A percentile compares a stretch with the other conserved stretches of the same genome.
These are phyloP conservation scores for Eublepharis macularius DNA, from an alignment of 2,113 vertebrate species.

Conservation along the genomic window DNA sequence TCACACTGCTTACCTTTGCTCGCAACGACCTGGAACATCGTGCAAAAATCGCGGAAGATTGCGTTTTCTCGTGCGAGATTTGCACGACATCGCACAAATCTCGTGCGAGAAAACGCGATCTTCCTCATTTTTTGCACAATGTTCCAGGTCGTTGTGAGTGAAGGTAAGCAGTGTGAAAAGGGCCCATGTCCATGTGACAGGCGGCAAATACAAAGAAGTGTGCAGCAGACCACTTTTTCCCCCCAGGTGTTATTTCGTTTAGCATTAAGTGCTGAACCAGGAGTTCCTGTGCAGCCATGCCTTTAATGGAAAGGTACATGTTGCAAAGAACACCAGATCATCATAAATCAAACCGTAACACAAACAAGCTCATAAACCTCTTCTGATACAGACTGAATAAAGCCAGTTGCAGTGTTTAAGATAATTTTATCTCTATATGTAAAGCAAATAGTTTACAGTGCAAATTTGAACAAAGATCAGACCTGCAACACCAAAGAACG, in stretches of 20 bases:
- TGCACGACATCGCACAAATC: too few species aligned
- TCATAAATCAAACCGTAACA: slow-evolving; percentile 16
- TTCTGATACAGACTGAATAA: slow-evolving; percentile 1
- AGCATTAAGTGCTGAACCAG: not conserved
- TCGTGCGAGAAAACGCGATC: too few species aligned
- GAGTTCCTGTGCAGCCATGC: not conserved
- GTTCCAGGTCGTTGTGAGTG: too few species aligned
- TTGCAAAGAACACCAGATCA: slow-evolving; percentile 9
- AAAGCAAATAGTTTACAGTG: slow-evolving; percentile 74
- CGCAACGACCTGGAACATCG: too few species aligned
- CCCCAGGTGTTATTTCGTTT: not conserved
- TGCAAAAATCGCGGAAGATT: too few species aligned
- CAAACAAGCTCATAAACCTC: slow-evolving; percentile 45
- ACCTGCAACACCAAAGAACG: slow-evolving; percentile 66
- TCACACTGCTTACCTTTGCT: too few species aligned
- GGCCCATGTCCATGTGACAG: not conserved
- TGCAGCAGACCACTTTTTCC: not conserved
- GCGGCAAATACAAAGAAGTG: not conserved
- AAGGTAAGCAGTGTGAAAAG: too few species aligned
- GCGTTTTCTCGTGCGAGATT: too few species aligned
- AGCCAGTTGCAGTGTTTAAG: slow-evolving; percentile 53
- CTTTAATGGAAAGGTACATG: not conserved
- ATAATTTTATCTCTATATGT: slow-evolving; percentile 17
- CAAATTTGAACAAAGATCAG: slow-evolving; percentile 68
- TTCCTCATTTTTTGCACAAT: too few species aligned